Evolutionary conservation across 2,113 vertebrate species (phyloP).

Genomic region (Donacobius atricapilla): DNA sequence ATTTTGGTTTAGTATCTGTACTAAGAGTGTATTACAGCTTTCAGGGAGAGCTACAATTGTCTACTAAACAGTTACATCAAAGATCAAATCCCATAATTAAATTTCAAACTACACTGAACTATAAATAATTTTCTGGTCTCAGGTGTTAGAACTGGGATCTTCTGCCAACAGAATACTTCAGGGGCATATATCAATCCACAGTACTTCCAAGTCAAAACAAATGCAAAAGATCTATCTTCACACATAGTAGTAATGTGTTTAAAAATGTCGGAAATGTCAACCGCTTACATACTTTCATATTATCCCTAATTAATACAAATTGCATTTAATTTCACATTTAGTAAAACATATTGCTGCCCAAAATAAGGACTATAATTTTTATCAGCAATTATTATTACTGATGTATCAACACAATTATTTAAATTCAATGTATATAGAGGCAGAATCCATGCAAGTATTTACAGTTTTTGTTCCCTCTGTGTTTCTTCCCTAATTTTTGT

Average conservation of each 20-base stretch:
- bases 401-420: slow-evolving; percentile 72
- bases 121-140: slow-evolving; percentile 22
- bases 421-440: slow-evolving; percentile 67
- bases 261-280: slow-evolving; percentile 68
- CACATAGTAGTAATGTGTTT: slow-evolving; percentile 42
- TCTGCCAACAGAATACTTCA: neutral
- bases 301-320: slow-evolving; percentile 69
- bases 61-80: slow-evolving; percentile 8
- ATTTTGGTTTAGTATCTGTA: neutral
- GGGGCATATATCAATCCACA: neutral
- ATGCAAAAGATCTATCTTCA: slow-evolving; percentile 46
- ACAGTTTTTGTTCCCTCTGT: slow-evolving; percentile 64
- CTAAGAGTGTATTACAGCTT: neutral
- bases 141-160: neutral
- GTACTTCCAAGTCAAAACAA: slow-evolving; percentile 41
- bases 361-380: slow-evolving; percentile 71
- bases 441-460: slow-evolving; percentile 51
- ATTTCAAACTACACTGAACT: slow-evolving; percentile 24
- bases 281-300: slow-evolving; percentile 58
- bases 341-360: slow-evolving; percentile 70
- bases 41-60: slow-evolving; percentile 23
- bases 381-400: slow-evolving; percentile 69
- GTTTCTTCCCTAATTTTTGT: slow-evolving; percentile 81
- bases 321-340: slow-evolving; percentile 67
- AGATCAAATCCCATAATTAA: neutral